A percentile compares a stretch with the other conserved stretches of the same genome.
Conservation (phyloP, 2,888 invertebrate genomes). For the Diogma glabrata region DNA sequence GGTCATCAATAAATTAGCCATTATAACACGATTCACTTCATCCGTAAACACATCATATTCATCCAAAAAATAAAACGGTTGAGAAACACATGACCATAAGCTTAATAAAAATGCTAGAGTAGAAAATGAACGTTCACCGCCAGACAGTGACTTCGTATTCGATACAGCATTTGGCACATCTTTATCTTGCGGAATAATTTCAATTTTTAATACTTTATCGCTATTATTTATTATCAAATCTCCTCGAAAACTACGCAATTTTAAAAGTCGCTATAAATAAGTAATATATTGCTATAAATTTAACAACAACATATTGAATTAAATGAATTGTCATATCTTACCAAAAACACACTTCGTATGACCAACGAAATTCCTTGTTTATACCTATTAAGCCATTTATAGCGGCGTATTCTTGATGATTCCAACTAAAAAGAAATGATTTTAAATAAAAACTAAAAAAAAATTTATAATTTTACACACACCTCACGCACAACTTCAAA, state of each 20-base stretch:
- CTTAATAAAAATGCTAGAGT: slow-evolving; percentile 88
- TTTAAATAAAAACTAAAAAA: no score
- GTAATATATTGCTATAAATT: no score
- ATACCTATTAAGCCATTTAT: background rate
- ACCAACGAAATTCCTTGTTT: slow-evolving; percentile 4
- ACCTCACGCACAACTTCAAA: no score
- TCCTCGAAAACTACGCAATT: slow-evolving; percentile 27
- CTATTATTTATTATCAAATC: slow-evolving; percentile 32
- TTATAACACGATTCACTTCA: slow-evolving; percentile 66
- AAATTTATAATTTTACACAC: no score
- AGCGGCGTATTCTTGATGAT: background rate
- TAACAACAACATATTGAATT: no score
- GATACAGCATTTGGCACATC: slow-evolving; percentile 35
- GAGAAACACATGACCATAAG: slow-evolving; percentile 83
- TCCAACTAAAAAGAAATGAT: no score
- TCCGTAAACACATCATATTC: slow-evolving; percentile 98
- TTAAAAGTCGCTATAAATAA: no score
- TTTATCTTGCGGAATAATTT: slow-evolving; percentile 44
- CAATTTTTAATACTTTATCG: slow-evolving; percentile 38
- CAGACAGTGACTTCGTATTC: slow-evolving; percentile 65
- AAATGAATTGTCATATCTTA: no score
- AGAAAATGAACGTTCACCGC: slow-evolving; percentile 93
- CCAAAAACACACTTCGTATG: slow-evolving; percentile 2
- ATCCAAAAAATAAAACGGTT: slow-evolving; percentile 89
- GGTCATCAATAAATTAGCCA: slow-evolving; percentile 64